Base-by-base conservation (phyloP, 2,888 invertebrate species). In the Heliconius ismenius region DNA sequence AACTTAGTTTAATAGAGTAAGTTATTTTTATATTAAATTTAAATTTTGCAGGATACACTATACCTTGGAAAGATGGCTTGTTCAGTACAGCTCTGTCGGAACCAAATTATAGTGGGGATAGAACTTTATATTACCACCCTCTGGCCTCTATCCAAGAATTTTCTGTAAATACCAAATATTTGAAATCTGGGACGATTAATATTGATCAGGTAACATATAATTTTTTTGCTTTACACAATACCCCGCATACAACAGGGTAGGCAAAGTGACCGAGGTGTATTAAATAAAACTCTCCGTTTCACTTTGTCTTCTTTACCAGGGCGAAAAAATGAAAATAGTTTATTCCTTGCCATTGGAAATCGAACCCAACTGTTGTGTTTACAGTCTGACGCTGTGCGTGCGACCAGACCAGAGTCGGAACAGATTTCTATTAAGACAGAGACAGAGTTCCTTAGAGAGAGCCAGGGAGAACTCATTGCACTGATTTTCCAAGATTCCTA, bases 1-100 rank as follows among this genome's bases (percentile, higher is more conserved):
- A 58, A 11, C 11, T 39, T 39, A 39, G 3, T 39, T 11, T 39
- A 43, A 10, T 39, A 39, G 11, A 39, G 39, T 39, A 4, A 21
- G n/a, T n/a, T 58, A 58, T 58, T 21, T 65, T 24, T 24, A 43
- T 39, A 24, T 67, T 26, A 26, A 0, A 26, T 21, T 26, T 9
- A 24, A 58, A 18, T 32, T 73, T 83, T 81, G 7, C 81, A 94
- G 96, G 95, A 0, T 92, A 85, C 13, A 78, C 83, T 0, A 87
- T 92, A 3, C 95, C 84, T 84, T 98, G 97, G 97, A 95, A 94
- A 69, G 97, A 97, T 83, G 97, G 97, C 0, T 88, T 97, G 2
- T 97, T 97, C 88, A 97, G 97, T 73, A 87, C 96, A 0, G 96
- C 96, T 0, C 85, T 97, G 4, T 95, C 96, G 0, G 94, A 95